Base-by-base conservation (phyloP, 2,797 vertebrate genomes). In the Pelodytes ibericus region DNA sequence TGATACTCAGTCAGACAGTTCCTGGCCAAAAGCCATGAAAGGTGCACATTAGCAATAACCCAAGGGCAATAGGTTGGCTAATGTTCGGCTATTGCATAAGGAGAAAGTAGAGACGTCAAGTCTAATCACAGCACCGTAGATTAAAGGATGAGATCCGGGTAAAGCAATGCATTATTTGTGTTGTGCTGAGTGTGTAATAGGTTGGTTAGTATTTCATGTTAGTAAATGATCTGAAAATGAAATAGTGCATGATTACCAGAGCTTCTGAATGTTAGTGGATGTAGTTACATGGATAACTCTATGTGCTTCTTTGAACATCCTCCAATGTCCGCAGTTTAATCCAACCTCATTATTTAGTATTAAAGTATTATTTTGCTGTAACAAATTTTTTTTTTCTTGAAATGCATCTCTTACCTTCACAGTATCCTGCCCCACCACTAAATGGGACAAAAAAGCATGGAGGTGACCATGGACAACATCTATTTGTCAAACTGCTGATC, bases 141-240 rank as follows among this genome's bases (percentile, higher is more conserved):
- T n/a, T n/a, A n/a, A n/a, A n/a, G 30, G 33, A 59, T 41, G 49
- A 27, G 29, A 47, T 13, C 5, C 59, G 27, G n/a, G 29, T 20
- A 39, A 25, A 47, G 36, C n/a, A 31, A 53, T 20, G 20, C 26
- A 13, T 41, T 27, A 39, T 30, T 56, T 31, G 33, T 44, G 13
- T 44, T 44, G n/a, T 39, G 49, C 11, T 24, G 20, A 24, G 20
- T 22, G 22, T 24, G 8, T 29, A 39, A 62, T 70, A 39, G 59
- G 39, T 59, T 57, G 47, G 44, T 76, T 76, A 76, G 33, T 70
- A 47, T 63, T 63, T 33, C 22, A 26, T 18, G 27, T 60, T 49
- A 75, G 49, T 44, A 58, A 71, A 64, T 58, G 16, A 71, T 44
- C 57, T 51, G n/a, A 33, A 71, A 58, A 70, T 56, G 47, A 77